Evolutionary conservation across 37 sponge, comb jelly and placozoan species (phyloP).

Genomic region (Hormiphora californensis): DNA sequence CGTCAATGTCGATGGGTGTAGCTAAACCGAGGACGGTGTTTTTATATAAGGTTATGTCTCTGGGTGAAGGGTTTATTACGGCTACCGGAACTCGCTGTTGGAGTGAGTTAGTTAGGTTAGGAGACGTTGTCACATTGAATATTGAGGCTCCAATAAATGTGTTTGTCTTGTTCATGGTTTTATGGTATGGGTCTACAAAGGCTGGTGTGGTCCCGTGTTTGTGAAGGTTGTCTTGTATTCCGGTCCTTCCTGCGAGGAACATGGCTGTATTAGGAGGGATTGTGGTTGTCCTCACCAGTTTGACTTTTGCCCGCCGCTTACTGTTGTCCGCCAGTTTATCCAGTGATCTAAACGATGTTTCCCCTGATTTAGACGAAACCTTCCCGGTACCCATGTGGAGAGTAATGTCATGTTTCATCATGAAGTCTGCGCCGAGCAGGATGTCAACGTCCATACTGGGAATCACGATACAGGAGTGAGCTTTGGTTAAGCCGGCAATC

Average conservation of each 20-base stretch:
- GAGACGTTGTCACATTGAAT: too few relatives aligned
- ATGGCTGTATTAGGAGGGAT: neutral
- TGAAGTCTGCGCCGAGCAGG: neutral
- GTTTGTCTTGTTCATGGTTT: neutral
- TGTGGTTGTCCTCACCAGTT: neutral
- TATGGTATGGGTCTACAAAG: neutral
- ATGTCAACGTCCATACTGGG: neutral
- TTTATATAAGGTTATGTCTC: neutral
- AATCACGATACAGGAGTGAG: neutral
- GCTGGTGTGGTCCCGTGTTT: neutral
- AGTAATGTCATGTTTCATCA: neutral
- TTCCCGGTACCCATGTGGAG: neutral
- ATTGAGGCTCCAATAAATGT: too few relatives aligned
- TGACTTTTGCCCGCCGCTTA: neutral
- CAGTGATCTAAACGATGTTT: neutral
- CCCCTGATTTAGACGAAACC: conserved; percentile 5
- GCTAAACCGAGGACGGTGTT: neutral
- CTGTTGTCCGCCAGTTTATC: neutral
- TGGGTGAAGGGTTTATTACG: neutral
- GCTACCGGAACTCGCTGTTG: too few relatives aligned
- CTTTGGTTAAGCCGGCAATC: neutral
- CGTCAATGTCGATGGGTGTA: neutral
- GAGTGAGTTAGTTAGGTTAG: too few relatives aligned
- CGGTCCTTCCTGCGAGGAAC: neutral
- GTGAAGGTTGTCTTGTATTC: neutral